Evolutionary conservation across 2,113 vertebrate species (phyloP).

Genomic region (rabbit (Oryctolagus cuniculus)): mOryCun1.1 NC_091438.1:22525501-22526000

Average conservation of each 20-base stretch:
- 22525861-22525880: not conserved
- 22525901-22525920: not conserved
- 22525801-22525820: not conserved
- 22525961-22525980: fast-evolving
- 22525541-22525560: not conserved
- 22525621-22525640: not conserved
- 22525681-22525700: not conserved
- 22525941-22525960: not conserved
- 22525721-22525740: not conserved
- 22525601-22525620: not conserved
- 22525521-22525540: not conserved
- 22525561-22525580: not conserved
- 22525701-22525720: not conserved
- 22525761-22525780: not conserved
- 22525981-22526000: not conserved
- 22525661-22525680: not conserved
- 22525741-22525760: not conserved
- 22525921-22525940: not conserved
- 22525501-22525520: too few species aligned
- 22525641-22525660: not conserved
- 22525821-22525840: not conserved
- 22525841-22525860: not conserved
- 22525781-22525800: not conserved
- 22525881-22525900: not conserved
- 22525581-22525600: not conserved